These are phyloP conservation scores for Rhodeus uyekii DNA, from an alignment of 2,797 vertebrate species.

Conservation along the genomic window DNA sequence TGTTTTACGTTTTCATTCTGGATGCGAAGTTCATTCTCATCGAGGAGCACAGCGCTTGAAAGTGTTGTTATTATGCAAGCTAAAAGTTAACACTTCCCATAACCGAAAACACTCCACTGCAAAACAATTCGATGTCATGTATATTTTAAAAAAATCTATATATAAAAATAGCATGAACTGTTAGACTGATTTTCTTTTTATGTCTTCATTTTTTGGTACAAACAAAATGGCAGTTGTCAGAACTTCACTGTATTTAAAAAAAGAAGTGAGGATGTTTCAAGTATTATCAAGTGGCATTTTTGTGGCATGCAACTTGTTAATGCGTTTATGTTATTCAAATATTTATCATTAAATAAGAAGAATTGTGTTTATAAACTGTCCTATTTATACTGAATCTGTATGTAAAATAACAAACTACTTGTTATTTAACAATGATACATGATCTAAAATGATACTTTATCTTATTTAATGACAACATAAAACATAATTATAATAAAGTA, in stretches of 20 bases:
- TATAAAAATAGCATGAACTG: neutral
- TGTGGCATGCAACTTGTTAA: neutral
- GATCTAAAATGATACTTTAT: neutral
- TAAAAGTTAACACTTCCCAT: neutral
- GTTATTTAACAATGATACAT: neutral
- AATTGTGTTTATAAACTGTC: neutral
- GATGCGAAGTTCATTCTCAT: constrained; percentile 23
- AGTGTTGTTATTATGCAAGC: neutral
- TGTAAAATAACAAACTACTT: neutral
- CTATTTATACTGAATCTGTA: neutral
- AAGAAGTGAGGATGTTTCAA: neutral
- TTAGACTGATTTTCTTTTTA: neutral
- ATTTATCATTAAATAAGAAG: neutral
- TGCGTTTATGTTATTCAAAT: neutral
- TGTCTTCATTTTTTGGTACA: neutral
- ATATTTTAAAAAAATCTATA: neutral
- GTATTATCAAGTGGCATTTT: neutral
- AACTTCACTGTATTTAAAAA: neutral
- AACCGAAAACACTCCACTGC: constrained; percentile 8
- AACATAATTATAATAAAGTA: neutral
- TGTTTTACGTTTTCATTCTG: constrained; percentile 8
- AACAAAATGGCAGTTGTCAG: constrained; percentile 10
- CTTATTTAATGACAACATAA: neutral
- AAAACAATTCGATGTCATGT: neutral
- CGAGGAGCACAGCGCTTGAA: neutral